Percentiles rank a stretch among this genome's conserved stretches.
phyloP scores from a whole-genome alignment of 2,888 invertebrate species.

The Leuctra nigra region DNA sequence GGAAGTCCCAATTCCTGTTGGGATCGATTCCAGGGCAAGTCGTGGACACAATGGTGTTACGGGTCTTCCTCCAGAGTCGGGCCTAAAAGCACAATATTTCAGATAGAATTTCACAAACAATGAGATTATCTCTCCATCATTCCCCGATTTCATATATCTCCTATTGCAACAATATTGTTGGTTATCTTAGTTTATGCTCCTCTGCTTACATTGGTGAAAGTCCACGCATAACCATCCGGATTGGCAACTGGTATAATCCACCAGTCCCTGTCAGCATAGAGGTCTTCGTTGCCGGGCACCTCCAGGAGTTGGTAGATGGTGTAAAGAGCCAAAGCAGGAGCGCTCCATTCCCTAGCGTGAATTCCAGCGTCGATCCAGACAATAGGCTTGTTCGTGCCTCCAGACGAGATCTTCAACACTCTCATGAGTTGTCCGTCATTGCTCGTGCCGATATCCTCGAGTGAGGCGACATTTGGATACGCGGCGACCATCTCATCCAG shows the following conservation, averaged over 20 bases:
- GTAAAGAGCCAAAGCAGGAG: slow-evolving; percentile 52
- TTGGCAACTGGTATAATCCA: slow-evolving; percentile 59
- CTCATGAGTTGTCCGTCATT: slow-evolving; percentile 52
- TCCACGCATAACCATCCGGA: slow-evolving; percentile 64
- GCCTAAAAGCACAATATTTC: too few species aligned
- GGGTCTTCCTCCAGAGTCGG: slow-evolving; percentile 63
- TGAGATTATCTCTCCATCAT: too few species aligned
- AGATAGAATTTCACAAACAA: too few species aligned
- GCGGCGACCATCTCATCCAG: slow-evolving; percentile 42
- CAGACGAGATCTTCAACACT: slow-evolving; percentile 53
- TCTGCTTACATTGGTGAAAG: slow-evolving; percentile 44
- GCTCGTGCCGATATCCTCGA: slow-evolving; percentile 51
- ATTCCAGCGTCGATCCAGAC: slow-evolving; percentile 32
- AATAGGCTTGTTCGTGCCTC: slow-evolving; percentile 16
- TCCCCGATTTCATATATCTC: too few species aligned
- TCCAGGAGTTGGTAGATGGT: slow-evolving; percentile 52
- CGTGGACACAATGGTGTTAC: slow-evolving; percentile 41
- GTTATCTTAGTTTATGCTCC: too few species aligned
- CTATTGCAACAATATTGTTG: too few species aligned
- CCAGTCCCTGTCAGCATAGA: slow-evolving; percentile 58
- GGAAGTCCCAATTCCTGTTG: slow-evolving; percentile 66
- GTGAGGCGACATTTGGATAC: slow-evolving; percentile 47
- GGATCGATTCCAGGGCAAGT: slow-evolving; percentile 63
- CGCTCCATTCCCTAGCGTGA: slow-evolving; percentile 64
- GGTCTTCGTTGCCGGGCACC: slow-evolving; percentile 47